phyloP scores from a whole-genome alignment of 2,888 invertebrate genomes.

The Podabrus alpinus region DNA sequence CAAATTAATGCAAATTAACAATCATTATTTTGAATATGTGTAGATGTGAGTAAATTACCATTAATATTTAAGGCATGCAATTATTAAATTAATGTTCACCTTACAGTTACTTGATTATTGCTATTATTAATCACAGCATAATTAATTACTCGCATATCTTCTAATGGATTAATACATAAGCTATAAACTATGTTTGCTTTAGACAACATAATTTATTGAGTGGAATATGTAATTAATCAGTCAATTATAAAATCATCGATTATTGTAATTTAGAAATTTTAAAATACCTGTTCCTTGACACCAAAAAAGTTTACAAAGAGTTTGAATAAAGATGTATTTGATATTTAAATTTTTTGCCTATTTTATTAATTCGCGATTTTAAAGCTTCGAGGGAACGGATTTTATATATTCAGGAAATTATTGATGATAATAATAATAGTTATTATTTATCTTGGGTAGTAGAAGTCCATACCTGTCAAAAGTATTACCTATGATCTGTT shows the following conservation, averaged over 20 bases:
- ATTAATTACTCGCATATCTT: neutral
- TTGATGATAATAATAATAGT: too few relatives aligned
- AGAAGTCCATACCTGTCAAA: neutral
- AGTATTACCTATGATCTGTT: neutral
- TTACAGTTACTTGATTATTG: conserved; percentile 4
- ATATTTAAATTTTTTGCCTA: neutral
- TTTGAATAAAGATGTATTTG: neutral
- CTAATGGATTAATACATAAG: conserved; percentile 10
- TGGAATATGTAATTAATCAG: neutral
- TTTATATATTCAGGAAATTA: too few relatives aligned
- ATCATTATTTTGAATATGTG: neutral
- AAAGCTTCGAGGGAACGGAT: neutral
- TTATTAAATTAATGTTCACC: neutral
- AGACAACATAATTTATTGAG: conserved; percentile 8
- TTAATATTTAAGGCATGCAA: neutral
- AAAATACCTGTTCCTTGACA: neutral
- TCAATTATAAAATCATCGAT: neutral
- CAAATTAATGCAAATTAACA: neutral
- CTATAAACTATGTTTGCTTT: conserved; percentile 6
- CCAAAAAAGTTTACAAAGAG: neutral
- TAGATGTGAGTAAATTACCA: neutral
- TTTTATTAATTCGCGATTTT: neutral
- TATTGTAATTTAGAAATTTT: neutral
- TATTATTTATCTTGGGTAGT: too few relatives aligned
- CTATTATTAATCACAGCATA: conserved; percentile 14